Percentiles rank a stretch among this genome's conserved stretches.
Conservation (phyloP, 2,797 vertebrate species). For the Melanotaenia boesemani region DNA sequence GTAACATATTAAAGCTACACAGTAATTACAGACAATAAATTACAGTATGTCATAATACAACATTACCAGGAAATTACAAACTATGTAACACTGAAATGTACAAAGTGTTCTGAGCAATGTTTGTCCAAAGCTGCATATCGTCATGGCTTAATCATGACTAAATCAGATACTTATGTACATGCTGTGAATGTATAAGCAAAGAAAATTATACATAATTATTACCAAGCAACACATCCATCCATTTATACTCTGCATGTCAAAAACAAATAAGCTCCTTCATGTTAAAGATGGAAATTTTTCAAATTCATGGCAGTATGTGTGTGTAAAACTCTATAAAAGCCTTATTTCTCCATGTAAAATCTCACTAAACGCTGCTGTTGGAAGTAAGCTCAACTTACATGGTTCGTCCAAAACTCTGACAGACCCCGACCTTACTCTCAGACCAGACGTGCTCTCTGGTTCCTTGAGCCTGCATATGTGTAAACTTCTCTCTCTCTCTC, state of each 20-base stretch:
- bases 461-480: conserved; percentile 34
- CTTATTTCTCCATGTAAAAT: conserved; percentile 2
- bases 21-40: too few species aligned
- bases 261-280: neutral
- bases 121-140: neutral
- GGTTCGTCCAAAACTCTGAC: conserved; percentile 16
- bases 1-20: too few species aligned
- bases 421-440: conserved; percentile 15
- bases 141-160: neutral
- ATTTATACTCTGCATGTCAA: neutral
- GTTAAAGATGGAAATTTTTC: neutral
- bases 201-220: conserved; percentile 35
- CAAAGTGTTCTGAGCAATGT: too few species aligned
- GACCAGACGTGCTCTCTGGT: conserved; percentile 32
- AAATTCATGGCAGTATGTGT: neutral
- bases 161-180: neutral
- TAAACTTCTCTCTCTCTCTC: conserved; percentile 27
- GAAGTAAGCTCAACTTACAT: conserved; percentile 64
- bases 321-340: neutral
- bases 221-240: conserved; percentile 7
- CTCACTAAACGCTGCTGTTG: neutral
- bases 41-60: too few species aligned
- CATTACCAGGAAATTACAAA: too few species aligned
- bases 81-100: too few species aligned
- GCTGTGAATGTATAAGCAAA: conserved; percentile 61